Base-by-base conservation (phyloP, 2,888 invertebrate genomes). In the Heliconius sara region DNA sequence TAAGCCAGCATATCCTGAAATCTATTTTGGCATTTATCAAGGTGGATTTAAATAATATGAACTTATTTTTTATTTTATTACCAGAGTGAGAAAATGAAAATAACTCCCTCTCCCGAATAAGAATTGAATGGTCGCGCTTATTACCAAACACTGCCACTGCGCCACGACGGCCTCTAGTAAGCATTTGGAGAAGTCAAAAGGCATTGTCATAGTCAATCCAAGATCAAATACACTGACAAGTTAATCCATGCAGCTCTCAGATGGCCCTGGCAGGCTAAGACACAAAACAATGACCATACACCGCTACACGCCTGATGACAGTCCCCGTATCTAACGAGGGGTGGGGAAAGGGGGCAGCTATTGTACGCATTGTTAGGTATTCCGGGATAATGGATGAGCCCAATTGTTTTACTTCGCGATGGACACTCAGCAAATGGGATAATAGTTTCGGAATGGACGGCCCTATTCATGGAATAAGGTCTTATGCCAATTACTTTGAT, bases 341-440 rank as follows among this genome's bases (percentile, higher is more conserved):
- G 43, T 63, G 39, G 60, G 71, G 30, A 19, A 52, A 57, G 25
- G 39, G 43, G 39, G 65, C n/a, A 43, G 12, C 71, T 60, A 78
- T 78, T 78, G 78, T 78, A 30, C 65, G 76, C 72, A 74, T 80
- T 80, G 79, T 80, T 79, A 43, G 80, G 47, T 66, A 74, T 77
- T 57, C 76, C 57, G 63, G 77, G 52, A 76, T 76, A 78, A 80
- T 79, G 71, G 79, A 79, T 79, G 77, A 77, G 34, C 73, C 34
- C 81, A 77, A 81, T 81, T 81, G 81, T 81, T 79, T 68, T 25
- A 73, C 77, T 70, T 77, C 79, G 30, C 72, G 72, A 30, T 71
- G 75, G 80, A 76, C 80, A 72, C 76, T 78, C 60, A 63, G 77
- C 71, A 77, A 79, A 79, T 76, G 66, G 81, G 77, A 72, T 81